These are phyloP conservation scores for Drymonia ruficornis DNA, from an alignment of 2,888 invertebrate species.

Conservation along the genomic window DNA sequence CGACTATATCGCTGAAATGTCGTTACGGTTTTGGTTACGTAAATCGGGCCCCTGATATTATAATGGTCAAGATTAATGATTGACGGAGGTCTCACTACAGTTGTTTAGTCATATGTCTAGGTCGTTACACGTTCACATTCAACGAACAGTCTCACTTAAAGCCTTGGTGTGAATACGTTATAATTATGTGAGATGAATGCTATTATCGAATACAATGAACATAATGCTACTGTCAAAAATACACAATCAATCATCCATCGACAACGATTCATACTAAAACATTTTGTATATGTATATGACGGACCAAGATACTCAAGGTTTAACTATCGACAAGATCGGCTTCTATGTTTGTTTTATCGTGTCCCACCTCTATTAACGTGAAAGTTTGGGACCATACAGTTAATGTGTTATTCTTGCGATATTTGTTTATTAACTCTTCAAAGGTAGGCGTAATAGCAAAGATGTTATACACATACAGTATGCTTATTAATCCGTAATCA, in stretches of 20 bases:
- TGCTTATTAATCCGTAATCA: constrained; percentile 14
- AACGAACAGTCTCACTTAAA: not conserved
- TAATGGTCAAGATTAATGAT: constrained; percentile 2
- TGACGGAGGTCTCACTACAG: not conserved
- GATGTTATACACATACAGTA: not conserved
- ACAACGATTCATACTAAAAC: not conserved
- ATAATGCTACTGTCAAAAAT: constrained; percentile 7
- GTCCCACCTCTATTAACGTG: no score
- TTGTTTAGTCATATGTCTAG: not conserved
- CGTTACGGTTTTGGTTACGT: no score
- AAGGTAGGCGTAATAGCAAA: no score
- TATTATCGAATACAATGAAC: constrained; percentile 1
- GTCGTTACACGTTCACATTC: not conserved
- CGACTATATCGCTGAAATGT: no score
- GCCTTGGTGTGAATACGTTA: constrained; percentile 1
- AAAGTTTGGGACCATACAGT: no score
- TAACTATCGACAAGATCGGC: not conserved
- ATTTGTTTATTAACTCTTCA: no score
- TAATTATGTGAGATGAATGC: constrained; percentile 2
- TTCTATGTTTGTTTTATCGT: not conserved
- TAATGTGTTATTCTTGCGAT: no score
- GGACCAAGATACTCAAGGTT: not conserved
- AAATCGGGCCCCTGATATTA: no score
- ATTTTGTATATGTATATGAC: not conserved
- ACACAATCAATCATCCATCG: not conserved